A percentile compares a stretch with the other conserved stretches of the same genome.
Evolutionary conservation across 2,113 vertebrate species (phyloP).

Genomic region (Pedionomus torquatus): DNA sequence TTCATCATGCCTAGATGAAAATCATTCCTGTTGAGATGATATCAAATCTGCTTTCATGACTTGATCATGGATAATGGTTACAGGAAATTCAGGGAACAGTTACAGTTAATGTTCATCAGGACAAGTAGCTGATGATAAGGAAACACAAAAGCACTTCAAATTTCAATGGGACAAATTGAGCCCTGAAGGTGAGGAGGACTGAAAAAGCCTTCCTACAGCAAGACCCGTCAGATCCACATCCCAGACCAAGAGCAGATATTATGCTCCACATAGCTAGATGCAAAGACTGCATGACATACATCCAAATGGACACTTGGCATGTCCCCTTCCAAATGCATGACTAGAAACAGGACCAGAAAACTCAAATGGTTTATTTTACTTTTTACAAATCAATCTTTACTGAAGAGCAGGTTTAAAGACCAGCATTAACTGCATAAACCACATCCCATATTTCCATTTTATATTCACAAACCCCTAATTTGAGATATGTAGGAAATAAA

Average conservation of each 20-base stretch:
- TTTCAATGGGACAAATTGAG: not conserved
- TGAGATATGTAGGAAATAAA: not conserved
- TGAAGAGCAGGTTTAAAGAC: not conserved
- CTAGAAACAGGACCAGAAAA: not conserved
- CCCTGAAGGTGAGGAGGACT: not conserved
- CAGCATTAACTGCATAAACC: not conserved
- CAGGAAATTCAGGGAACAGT: not conserved
- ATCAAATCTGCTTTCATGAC: not conserved
- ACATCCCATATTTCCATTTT: not conserved
- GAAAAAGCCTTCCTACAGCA: not conserved
- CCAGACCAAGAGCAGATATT: not conserved
- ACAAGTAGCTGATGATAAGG: not conserved
- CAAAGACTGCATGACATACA: not conserved
- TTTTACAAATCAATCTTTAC: not conserved
- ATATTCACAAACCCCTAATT: not conserved
- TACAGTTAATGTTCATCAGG: not conserved
- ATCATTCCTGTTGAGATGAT: not conserved
- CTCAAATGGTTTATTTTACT: not conserved
- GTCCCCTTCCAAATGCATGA: not conserved
- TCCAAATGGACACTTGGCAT: not conserved
- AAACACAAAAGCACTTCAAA: not conserved
- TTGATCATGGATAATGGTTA: not conserved
- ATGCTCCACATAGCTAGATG: not conserved
- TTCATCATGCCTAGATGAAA: conserved; percentile 35
- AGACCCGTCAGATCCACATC: not conserved